Base-by-base conservation (phyloP, 2,888 invertebrate species). In the Stratiomys singularior region DNA sequence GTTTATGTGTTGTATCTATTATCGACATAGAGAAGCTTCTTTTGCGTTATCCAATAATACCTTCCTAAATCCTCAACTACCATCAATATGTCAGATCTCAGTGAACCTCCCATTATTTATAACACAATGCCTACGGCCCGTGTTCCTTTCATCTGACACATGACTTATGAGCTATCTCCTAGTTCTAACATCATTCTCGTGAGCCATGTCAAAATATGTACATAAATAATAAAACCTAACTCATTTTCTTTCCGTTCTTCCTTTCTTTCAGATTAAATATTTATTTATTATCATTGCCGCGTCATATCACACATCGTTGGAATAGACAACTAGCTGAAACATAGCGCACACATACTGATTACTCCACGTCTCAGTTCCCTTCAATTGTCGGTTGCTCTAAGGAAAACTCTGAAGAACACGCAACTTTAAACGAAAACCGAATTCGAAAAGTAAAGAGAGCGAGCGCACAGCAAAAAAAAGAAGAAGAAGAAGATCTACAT, bases 231-330 rank as follows among this genome's bases (percentile, higher is more conserved):
- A 58, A 23, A 74, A 1, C 13, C 21, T 4, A 66, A 66, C 37
- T 46, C 21, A 69, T 27, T 25, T 69, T 30, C 15, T 25, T 66
- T 18, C 25, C 27, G 27, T 60, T 74, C n/a, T 74, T 58, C 21
- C 44, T 74, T 56, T 56, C 37, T 58, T 74, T 58, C 58, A 74
- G 74, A 74, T 74, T 58, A 28, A 74, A 74, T 74, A 74, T 58
- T 74, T 74, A 74, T 44, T 74, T 60, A 60, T 60, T 52, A 58
- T 58, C 44, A 15, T 28, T 72, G 18, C 71, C 52, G 52, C 71
- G 52, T 27, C 52, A 28, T 66, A 66, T 66, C 37, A 66, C 66
- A 37, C 66, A 37, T 66, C 37, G 37, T 30, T 18, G 30, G 44
- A 18, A 66, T 60, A 18, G 30, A 23, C 37, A 9, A 37, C 5